Conservation (phyloP, 2,888 invertebrate genomes). For the Crossocerus cetratus region DNA sequence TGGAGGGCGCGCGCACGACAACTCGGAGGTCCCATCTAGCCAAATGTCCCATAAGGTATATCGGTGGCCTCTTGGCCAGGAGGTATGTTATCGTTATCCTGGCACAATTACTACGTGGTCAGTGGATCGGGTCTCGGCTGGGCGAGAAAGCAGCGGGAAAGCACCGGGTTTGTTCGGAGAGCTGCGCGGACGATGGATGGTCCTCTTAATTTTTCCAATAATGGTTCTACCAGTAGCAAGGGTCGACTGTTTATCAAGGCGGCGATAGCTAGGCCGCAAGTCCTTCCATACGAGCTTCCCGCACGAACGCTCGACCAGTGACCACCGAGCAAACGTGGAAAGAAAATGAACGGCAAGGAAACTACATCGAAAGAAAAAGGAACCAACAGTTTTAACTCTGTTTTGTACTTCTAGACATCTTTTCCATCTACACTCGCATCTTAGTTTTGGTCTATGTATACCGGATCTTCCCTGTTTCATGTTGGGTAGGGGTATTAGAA, state of each 20-base stretch:
- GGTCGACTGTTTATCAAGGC: conserved; percentile 68
- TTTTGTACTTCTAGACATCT: conserved; percentile 15
- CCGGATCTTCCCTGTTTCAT: too few relatives aligned
- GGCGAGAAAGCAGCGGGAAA: conserved; percentile 34
- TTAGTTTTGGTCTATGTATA: too few relatives aligned
- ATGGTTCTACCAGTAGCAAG: conserved; percentile 61
- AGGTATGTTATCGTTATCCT: conserved; percentile 16
- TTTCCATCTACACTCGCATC: too few relatives aligned
- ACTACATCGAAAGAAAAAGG: conserved; percentile 5
- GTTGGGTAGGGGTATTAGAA: too few relatives aligned
- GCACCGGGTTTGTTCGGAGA: conserved; percentile 35
- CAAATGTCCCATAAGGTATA: too few relatives aligned
- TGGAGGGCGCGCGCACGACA: too few relatives aligned
- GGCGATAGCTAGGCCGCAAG: conserved; percentile 51
- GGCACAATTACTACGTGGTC: conserved; percentile 37
- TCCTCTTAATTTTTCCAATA: conserved; percentile 72
- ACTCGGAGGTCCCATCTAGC: too few relatives aligned
- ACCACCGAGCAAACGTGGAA: conserved; percentile 6
- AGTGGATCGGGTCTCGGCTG: conserved; percentile 14
- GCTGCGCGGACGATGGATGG: conserved; percentile 61
- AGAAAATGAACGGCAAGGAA: conserved; percentile 11
- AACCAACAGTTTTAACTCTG: conserved; percentile 35
- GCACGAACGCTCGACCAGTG: conserved; percentile 45
- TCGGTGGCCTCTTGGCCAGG: too few relatives aligned
- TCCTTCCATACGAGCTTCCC: conserved; percentile 43